Conservation (phyloP, 2,797 vertebrate genomes). For the Prionace glauca region DNA sequence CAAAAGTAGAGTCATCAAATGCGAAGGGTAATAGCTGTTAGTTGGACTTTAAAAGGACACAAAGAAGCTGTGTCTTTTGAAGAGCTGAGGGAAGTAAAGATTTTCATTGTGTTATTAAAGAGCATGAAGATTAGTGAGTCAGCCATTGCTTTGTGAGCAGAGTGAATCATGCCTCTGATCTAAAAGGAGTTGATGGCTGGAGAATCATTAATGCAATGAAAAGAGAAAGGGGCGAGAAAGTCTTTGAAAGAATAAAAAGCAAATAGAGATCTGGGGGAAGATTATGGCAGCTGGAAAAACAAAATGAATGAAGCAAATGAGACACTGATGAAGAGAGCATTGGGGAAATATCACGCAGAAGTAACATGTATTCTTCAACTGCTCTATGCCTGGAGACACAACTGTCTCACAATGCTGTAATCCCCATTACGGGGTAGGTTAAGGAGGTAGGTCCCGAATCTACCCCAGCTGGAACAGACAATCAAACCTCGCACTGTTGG, state of each 20-base stretch:
- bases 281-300: neutral
- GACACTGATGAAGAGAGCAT: neutral
- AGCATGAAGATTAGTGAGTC: neutral
- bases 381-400: too few species aligned
- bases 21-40: neutral
- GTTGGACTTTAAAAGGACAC: neutral
- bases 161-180: neutral
- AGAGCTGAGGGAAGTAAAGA: neutral
- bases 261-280: neutral
- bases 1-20: neutral
- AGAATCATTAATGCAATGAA: neutral
- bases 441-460: too few species aligned
- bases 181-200: neutral
- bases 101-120: neutral
- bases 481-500: too few species aligned
- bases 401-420: too few species aligned
- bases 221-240: too few species aligned
- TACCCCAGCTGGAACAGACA: too few species aligned
- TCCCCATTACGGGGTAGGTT: too few species aligned
- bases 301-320: neutral
- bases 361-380: neutral
- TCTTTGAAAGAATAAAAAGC: neutral
- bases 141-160: neutral
- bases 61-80: neutral
- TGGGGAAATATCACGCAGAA: neutral